These are phyloP conservation scores for Zaprionus africanus DNA, from an alignment of 1,140 invertebrate genomes.

Conservation along the genomic window DNA sequence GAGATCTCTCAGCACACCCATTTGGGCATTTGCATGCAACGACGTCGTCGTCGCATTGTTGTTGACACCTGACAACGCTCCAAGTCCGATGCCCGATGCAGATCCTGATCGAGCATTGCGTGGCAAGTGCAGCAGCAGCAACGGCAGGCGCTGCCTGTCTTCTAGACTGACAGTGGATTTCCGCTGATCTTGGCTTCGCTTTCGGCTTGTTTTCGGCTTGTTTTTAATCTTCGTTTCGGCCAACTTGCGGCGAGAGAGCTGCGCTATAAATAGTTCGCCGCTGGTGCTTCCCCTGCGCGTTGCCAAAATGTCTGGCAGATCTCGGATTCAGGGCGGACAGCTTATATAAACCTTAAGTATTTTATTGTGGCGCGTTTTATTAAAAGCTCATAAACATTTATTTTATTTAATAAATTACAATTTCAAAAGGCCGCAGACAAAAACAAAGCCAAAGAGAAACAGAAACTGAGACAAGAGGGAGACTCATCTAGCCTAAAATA, in stretches of 20 bases:
- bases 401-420: conserved; percentile 81
- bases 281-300: conserved; percentile 41
- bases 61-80: conserved; percentile 63
- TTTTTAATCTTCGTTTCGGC: conserved; percentile 29
- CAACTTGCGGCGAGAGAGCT: conserved; percentile 41
- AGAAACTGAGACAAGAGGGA: conserved; percentile 5
- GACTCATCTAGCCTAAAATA: conserved; percentile 10
- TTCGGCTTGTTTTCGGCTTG: conserved; percentile 11
- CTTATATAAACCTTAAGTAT: conserved; percentile 80
- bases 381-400: conserved; percentile 83
- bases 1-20: conserved; percentile 33
- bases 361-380: conserved; percentile 81
- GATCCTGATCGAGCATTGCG: conserved; percentile 54
- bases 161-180: conserved; percentile 77
- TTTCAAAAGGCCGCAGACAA: conserved; percentile 58
- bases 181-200: conserved; percentile 49
- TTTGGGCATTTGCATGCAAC: conserved; percentile 65
- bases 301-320: conserved; percentile 74
- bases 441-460: background rate
- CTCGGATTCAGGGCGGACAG: conserved; percentile 24
- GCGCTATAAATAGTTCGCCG: conserved; percentile 34
- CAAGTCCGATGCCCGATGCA: conserved; percentile 40
- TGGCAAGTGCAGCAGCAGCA: conserved; percentile 66
- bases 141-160: conserved; percentile 47
- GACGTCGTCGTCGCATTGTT: conserved; percentile 53